Evolutionary conservation across 2,113 vertebrate species (phyloP), one percentile per base, ranked within the genome.

Genomic region (Chamaea fasciata): DNA sequence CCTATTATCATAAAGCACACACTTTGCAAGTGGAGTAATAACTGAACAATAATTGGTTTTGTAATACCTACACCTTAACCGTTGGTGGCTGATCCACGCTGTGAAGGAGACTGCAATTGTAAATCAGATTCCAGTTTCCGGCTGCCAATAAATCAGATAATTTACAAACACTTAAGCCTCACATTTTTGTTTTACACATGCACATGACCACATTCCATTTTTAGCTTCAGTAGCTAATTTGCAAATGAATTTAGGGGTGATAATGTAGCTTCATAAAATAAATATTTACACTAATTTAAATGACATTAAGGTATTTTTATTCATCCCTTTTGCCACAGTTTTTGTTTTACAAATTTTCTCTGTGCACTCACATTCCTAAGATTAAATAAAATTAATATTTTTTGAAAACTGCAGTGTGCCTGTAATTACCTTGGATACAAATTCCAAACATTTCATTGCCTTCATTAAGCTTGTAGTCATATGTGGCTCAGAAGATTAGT

Each of bases 331-430:
- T 80, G 11, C 44, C 26, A 64, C 44, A 31, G 16, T 26, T 89
- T 85, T 69, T 88, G 37, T 67, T 91, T 79, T 68, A 90, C 33
- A 83, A 59, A 55, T 92, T 70, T 91, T 87, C 19, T 55, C 30
- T 55, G 10, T 3, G 3, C 37, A 68, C 71, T 85, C 39, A 1
- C 27, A 60, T 75, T 81, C 30, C 39, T 56, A 90, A 77, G 42
- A 67, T 86, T 76, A 9, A 91, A 90, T 67, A 86, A 81, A 93
- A 89, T 94, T 55, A 83, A 31, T 91, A 44, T 77, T 86, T 94
- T 94, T 80, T 26, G 1, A 30, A 87, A 95, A 88, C n/a, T 81
- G 18, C 28, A 42, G 22, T 52, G 69, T 74, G 24, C 28, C 47
- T 88, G 21, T 92, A 93, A 90, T 92, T 90, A 88, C 50, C 50